phyloP scores from a whole-genome alignment of 92 coral and sea anemone species.

The Palythoa heliodiscus region DNA sequence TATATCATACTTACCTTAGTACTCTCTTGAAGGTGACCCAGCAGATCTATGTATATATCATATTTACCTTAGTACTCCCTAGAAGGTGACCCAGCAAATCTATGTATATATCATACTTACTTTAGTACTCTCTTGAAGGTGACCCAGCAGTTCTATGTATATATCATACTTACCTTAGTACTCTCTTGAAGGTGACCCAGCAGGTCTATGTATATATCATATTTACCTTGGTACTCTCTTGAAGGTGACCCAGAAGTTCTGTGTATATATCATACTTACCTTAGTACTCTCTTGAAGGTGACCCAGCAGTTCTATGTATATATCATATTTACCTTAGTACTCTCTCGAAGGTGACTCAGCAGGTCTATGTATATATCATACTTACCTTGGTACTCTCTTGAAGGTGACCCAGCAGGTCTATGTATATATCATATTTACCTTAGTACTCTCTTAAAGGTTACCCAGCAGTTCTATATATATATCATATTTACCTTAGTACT shows the following conservation, averaged over 20 bases:
- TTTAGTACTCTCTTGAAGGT: conserved; percentile 91
- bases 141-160: conserved; percentile 89
- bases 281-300: conserved; percentile 92
- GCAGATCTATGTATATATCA: conserved; percentile 16
- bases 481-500: conserved; percentile 50
- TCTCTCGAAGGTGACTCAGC: conserved; percentile 70
- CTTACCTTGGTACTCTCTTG: conserved; percentile 91
- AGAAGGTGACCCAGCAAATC: conserved; percentile 85
- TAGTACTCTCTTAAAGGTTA: conserved; percentile 62
- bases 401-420: conserved; percentile 86
- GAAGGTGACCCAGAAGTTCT: conserved; percentile 86
- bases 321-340: conserved; percentile 74
- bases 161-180: conserved; percentile 63
- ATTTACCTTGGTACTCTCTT: conserved; percentile 63
- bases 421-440: conserved; percentile 53
- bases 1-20: conserved; percentile 46
- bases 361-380: conserved; percentile 50
- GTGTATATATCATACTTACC: conserved; percentile 45
- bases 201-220: conserved; percentile 49
- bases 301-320: conserved; percentile 88
- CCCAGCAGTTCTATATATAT: conserved; percentile 63
- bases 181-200: conserved; percentile 69
- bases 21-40: conserved; percentile 63
- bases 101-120: conserved; percentile 47
- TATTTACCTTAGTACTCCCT: conserved; percentile 87